Base-by-base conservation (phyloP, 2,797 vertebrate species). In the Neosalanx taihuensis region DNA sequence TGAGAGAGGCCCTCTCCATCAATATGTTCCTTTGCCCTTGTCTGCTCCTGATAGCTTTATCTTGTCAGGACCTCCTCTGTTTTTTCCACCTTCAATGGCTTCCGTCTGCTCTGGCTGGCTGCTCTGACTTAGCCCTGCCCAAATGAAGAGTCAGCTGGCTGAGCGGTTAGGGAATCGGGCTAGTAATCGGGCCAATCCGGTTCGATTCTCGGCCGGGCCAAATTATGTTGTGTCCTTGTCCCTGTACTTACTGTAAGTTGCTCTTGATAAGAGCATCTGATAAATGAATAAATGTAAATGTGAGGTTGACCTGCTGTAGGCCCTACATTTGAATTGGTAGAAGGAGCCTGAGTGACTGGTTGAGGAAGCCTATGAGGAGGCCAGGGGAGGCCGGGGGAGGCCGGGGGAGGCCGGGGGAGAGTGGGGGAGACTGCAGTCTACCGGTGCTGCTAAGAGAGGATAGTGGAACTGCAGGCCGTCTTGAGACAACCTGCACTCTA, bases 1-100 rank as follows among this genome's bases (percentile, higher is more conserved):
- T 83, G 83, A 82, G 80, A 88, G 86, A 87, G 88, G 49, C 87
- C 85, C 64, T 31, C 87, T 91, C 87, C 85, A 89, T 92, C 91
- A 90, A 90, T 90, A 91, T 91, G 89, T 85, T 90, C 89, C 85
- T 91, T 88, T 92, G 90, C 91, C 90, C 91, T 92, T 91, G 91
- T 91, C 91, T 90, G 86, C 88, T 89, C 80, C 90, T 89, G 88
- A 91, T 90, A 89, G 90, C 91, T 91, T 90, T 91, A 90, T 91
- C 90, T 91, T 89, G 89, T 89, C 89, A 91, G 87, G 82, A 82
- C 79, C 83, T 89, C 86, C 89, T 81, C 88, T 88, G 83, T 77
- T 87, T 80, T 88, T 90, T 91, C 88, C 90, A 90, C 90, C 89
- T 90, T 90, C 89, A 85, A 56, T 82, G 79, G 87, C 88, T 90